Evolutionary conservation across 2,797 vertebrate species (phyloP), one percentile per base, ranked within the genome.

Genomic region (Cynodonichthys magdalenae): DNA sequence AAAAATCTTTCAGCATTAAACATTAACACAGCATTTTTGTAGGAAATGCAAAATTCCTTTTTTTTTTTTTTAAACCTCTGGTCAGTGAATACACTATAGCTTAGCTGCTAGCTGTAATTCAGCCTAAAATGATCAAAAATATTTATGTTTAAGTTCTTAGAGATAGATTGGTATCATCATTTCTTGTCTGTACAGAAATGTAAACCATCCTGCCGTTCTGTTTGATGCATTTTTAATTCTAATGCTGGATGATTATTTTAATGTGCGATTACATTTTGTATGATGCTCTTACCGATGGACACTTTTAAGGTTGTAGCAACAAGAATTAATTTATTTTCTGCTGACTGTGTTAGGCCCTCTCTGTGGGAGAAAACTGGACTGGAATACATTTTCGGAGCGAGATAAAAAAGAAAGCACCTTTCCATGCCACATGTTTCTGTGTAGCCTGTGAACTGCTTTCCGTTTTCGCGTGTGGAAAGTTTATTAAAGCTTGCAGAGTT

Each of bases 401-500:
- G 39, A 71, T 65, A 63, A 15, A 49, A 15, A 52, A 51, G 39
- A 54, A 45, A 59, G 67, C 50, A 11, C 18, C 62, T 65, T 68
- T 59, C 41, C 54, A n/a, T 49, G 57, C 31, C 54, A 5, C 50
- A 68, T 61, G 47, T 73, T 63, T 77, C 67, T 36, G 55, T 66
- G 63, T 28, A 51, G 73, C 31, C 44, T 63, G 63, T 55, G 60
- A 66, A 80, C 60, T 56, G 63, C 74, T 83, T 59, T 63, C 66
- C 45, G 49, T 71, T 76, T 75, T 83, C 66, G 71, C 71, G 67
- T 28, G 46, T 75, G 60, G 76, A 46, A 80, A 74, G 61, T 80
- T 80, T 75, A 75, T 81, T 77, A 79, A 82, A 80, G 75, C 80
- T 80, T 53, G 61, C 80, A 80, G 44, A 58, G 58, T 64, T 79